These are phyloP conservation scores for Ophion costatus DNA, from an alignment of 2,888 invertebrate genomes.

Conservation along the genomic window DNA sequence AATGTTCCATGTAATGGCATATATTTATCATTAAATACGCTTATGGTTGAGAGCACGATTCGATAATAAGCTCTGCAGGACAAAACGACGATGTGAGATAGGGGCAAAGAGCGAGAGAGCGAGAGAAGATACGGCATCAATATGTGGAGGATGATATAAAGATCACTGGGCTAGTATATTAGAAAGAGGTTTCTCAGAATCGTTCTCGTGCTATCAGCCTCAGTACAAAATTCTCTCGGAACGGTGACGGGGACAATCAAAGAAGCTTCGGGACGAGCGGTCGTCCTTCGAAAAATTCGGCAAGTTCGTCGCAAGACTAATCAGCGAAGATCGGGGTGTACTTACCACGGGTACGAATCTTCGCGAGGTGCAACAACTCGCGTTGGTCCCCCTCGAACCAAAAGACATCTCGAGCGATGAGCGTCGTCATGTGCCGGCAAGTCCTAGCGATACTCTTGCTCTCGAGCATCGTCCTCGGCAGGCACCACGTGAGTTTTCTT, in stretches of 20 bases:
- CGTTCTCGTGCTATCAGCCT: slow-evolving; percentile 58
- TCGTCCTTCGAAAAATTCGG: slow-evolving; percentile 48
- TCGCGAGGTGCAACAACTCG: slow-evolving; percentile 23
- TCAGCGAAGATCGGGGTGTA: background rate
- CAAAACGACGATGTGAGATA: slow-evolving; percentile 33
- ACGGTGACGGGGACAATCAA: slow-evolving; percentile 38
- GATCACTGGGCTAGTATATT: slow-evolving; percentile 54
- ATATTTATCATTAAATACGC: slow-evolving; percentile 1
- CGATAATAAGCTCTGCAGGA: slow-evolving; percentile 38
- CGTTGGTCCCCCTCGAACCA: background rate
- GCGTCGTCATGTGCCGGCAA: slow-evolving; percentile 72
- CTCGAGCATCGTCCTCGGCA: slow-evolving; percentile 67
- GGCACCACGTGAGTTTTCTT: slow-evolving; percentile 72
- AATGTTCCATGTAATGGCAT: slow-evolving; percentile 28
- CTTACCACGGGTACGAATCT: slow-evolving; percentile 71
- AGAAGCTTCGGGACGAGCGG: slow-evolving; percentile 58
- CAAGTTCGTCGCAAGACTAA: slow-evolving; percentile 55
- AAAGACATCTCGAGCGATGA: background rate
- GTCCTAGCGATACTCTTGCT: slow-evolving; percentile 69
- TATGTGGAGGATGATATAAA: slow-evolving; percentile 42
- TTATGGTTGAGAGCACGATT: slow-evolving; percentile 33
- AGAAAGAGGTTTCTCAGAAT: slow-evolving; percentile 57
- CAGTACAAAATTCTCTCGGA: slow-evolving; percentile 31
- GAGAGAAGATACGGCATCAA: slow-evolving; percentile 15
- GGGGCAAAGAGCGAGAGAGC: slow-evolving; percentile 25